phyloP scores from a whole-genome alignment of 2,113 vertebrate species.

The Ophthalmolycus amberensis region DNA sequence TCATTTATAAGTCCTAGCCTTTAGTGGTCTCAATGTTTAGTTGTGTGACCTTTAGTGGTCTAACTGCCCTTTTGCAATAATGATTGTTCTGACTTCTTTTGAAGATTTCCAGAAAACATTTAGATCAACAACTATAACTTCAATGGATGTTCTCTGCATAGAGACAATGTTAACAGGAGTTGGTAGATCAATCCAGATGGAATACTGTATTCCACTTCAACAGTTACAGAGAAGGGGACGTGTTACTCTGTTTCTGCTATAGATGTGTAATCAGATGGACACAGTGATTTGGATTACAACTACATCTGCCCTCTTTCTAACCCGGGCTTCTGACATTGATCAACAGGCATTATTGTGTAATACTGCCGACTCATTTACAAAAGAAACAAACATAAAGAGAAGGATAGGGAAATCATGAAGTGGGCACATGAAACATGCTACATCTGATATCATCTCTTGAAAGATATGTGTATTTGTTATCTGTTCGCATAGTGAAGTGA shows the following conservation, averaged over 20 bases:
- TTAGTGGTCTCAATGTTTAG: background rate
- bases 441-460: background rate
- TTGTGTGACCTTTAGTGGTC: background rate
- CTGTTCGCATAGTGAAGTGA: background rate
- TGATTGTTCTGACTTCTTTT: background rate
- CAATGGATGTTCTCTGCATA: background rate
- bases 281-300: background rate
- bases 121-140: background rate
- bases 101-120: background rate
- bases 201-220: background rate
- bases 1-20: background rate
- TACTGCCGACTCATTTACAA: background rate
- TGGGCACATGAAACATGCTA: background rate
- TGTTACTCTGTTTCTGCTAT: background rate
- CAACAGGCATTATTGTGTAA: background rate
- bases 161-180: background rate
- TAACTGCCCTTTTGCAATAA: background rate
- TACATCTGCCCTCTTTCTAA: background rate
- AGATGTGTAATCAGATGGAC: background rate
- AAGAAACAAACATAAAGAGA: background rate
- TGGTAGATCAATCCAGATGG: background rate
- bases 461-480: background rate
- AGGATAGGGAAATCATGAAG: background rate
- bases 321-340: background rate
- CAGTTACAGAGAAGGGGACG: background rate